Base-by-base conservation (phyloP, 1,140 invertebrate species). In the Heliconius congener region DNA sequence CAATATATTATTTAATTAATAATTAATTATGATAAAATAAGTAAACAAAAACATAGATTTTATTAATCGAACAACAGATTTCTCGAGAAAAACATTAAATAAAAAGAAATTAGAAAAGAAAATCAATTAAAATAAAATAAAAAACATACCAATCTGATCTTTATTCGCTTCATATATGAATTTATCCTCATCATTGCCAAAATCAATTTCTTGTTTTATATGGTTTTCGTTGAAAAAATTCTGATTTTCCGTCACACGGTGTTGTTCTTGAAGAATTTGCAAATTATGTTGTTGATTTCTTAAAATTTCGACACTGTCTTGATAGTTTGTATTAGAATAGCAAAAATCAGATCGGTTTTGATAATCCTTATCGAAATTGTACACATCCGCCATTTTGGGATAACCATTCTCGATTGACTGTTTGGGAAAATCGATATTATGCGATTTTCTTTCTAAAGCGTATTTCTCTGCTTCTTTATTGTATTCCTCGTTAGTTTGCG, bases 391-490 rank as follows among this genome's bases (percentile, higher is more conserved):
- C 4, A 89, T 79, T 79, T 90, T 90, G n/a, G 80, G 80, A 73
- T 84, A 90, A 18, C 76, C 83, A 34, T 83, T 84, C 16, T 88
- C 88, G 2, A 84, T 60, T 1, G 80, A 16, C 52, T 27, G 81
- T 50, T 91, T 91, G 27, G 85, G 84, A 55, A 86, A 92, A 9
- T 83, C 82, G 11, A 87, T 79, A 78, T 91, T 93, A 1, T 87
- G 86, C 2, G 87, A 87, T 79, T 94, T 94, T 16, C 90, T 78
- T 77, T 89, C 91, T 18, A 94, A 52, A 0, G 91, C 91, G 52
- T 93, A 94, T 66, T 93, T 94, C 52, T 94, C 93, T 0, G 91
- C 93, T 76, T 93, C 93, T 18, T 90, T 93, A 23, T 94, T 93
- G 46, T 93, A 92, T 27, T 94, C 92, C 18, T 94, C 92, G 37